These are phyloP conservation scores for Leptopilina clavipes DNA, from an alignment of 1,140 invertebrate genomes.

Conservation along the genomic window DNA sequence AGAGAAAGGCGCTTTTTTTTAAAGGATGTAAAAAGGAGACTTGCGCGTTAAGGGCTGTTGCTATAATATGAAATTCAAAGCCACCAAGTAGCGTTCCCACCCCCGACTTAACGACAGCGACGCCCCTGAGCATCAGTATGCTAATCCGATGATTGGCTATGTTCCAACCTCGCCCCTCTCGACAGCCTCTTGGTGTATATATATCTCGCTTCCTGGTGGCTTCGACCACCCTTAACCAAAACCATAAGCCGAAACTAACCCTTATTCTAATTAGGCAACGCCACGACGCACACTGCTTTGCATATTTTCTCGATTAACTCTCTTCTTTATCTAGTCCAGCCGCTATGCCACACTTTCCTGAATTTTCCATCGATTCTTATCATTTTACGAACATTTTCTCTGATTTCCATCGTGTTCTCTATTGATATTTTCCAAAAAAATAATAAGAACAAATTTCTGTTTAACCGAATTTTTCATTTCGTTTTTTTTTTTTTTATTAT, in stretches of 20 bases:
- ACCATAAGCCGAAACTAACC: slow-evolving; percentile 73
- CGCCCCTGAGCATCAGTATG: slow-evolving; percentile 72
- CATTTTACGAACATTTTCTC: too few relatives aligned
- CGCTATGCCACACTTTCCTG: background rate
- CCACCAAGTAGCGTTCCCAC: slow-evolving; percentile 63
- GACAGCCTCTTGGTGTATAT: slow-evolving; percentile 39
- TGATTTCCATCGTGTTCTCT: background rate
- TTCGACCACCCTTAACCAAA: slow-evolving; percentile 62
- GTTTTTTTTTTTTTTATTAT: too few relatives aligned
- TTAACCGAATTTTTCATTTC: too few relatives aligned
- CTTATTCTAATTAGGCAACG: slow-evolving; percentile 72
- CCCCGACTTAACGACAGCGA: slow-evolving; percentile 68
- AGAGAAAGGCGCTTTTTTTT: background rate
- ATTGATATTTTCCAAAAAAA: too few relatives aligned
- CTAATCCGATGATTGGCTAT: slow-evolving; percentile 75
- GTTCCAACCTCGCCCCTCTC: slow-evolving; percentile 60
- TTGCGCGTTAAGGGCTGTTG: slow-evolving; percentile 9
- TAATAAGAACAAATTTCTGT: too few relatives aligned
- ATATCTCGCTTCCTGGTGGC: slow-evolving; percentile 52
- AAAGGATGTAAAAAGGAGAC: background rate
- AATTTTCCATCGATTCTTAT: background rate
- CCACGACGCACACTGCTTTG: slow-evolving; percentile 65
- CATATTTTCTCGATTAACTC: slow-evolving; percentile 71
- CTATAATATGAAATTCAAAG: slow-evolving; percentile 70
- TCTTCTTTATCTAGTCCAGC: slow-evolving; percentile 54